Percentiles rank a stretch among this genome's conserved stretches.
phyloP scores from a whole-genome alignment of 2,888 invertebrate species.

The Yponomeuta malinellus region DNA sequence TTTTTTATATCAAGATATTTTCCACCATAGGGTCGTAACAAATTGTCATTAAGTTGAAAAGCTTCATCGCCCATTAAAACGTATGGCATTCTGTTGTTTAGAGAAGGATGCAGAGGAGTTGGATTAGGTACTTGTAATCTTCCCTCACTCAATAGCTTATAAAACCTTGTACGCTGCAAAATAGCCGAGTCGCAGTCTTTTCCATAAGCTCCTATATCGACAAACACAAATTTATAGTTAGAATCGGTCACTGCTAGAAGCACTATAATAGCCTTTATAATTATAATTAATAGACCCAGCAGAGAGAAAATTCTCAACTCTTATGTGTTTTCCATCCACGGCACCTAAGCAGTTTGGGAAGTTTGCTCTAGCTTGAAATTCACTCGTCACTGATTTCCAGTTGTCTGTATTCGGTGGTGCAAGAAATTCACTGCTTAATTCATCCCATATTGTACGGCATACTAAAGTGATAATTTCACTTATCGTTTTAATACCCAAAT shows the following conservation, averaged over 20 bases:
- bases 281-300: constrained; percentile 14
- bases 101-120: constrained; percentile 22
- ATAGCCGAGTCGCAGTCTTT: constrained; percentile 23
- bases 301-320: constrained; percentile 11
- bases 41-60: constrained; percentile 26
- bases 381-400: constrained; percentile 17
- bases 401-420: constrained; percentile 14
- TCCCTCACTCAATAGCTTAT: constrained; percentile 25
- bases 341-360: constrained; percentile 18
- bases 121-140: constrained; percentile 28
- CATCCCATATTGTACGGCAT: constrained; percentile 15
- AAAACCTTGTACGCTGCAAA: constrained; percentile 28
- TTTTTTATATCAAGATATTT: constrained; percentile 25
- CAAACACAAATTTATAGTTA: constrained; percentile 13
- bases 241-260: constrained; percentile 12
- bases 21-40: constrained; percentile 30
- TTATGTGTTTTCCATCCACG: constrained; percentile 15
- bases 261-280: constrained; percentile 13
- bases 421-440: constrained; percentile 14
- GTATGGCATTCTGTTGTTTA: constrained; percentile 22
- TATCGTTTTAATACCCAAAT: too few species aligned
- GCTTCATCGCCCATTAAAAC: constrained; percentile 32
- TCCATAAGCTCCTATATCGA: constrained; percentile 13
- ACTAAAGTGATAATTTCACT: too few species aligned
- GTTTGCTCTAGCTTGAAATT: constrained; percentile 18